phyloP scores from a whole-genome alignment of 2,888 invertebrate species.

The Cosmia pyralina region DNA sequence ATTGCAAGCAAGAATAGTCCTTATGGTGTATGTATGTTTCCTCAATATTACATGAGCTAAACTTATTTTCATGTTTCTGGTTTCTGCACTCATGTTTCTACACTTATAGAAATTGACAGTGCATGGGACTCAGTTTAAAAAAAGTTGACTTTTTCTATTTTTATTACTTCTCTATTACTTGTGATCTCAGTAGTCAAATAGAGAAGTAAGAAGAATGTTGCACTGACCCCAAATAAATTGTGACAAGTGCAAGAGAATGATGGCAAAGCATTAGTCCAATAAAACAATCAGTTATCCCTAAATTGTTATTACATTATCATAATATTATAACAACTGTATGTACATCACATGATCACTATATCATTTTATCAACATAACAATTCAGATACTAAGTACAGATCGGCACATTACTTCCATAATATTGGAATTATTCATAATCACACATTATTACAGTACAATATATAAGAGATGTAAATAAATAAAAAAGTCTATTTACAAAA shows the following conservation, averaged over 20 bases:
- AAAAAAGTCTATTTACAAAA: slow-evolving; percentile 82
- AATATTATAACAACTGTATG: slow-evolving; percentile 79
- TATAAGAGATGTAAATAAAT: slow-evolving; percentile 57
- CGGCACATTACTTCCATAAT: slow-evolving; percentile 68
- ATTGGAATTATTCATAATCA: slow-evolving; percentile 52
- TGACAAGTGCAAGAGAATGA: not conserved
- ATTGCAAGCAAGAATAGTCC: too few relatives aligned
- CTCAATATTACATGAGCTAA: not conserved
- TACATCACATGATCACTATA: slow-evolving; percentile 82
- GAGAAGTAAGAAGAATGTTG: not conserved
- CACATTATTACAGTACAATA: slow-evolving; percentile 55
- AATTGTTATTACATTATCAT: slow-evolving; percentile 76
- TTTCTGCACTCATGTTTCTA: too few relatives aligned
- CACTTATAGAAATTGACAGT: not conserved
- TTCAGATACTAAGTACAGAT: slow-evolving; percentile 83
- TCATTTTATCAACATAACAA: slow-evolving; percentile 78
- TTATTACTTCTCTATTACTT: not conserved
- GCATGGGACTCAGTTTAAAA: not conserved
- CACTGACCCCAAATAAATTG: not conserved
- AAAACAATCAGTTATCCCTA: slow-evolving; percentile 56
- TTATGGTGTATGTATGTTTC: too few relatives aligned
- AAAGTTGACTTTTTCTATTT: not conserved
- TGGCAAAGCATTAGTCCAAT: slow-evolving; percentile 21
- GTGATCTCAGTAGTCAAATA: not conserved
- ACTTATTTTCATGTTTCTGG: too few relatives aligned